Conservation (phyloP, 1,140 invertebrate genomes). For the Pseudomyrmex dendroicus region DNA sequence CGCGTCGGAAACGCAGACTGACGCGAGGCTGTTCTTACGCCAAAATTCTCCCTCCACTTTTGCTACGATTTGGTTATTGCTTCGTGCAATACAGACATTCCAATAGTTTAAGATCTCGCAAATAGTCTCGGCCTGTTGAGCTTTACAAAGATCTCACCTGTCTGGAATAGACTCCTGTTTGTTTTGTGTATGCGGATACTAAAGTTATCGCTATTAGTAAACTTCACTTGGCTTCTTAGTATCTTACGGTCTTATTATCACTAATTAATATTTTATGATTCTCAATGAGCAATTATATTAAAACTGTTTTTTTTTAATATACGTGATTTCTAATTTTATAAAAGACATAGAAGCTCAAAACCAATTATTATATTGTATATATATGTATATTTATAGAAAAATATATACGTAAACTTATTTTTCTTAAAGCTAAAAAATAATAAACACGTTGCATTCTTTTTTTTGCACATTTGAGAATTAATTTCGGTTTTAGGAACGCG, state of each 20-base stretch:
- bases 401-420: too few relatives aligned
- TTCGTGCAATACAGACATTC: constrained; percentile 28
- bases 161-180: background rate
- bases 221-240: too few relatives aligned
- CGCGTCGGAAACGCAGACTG: constrained; percentile 67
- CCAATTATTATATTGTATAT: too few relatives aligned
- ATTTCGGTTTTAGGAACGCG: background rate
- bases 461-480: background rate
- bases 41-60: constrained; percentile 5
- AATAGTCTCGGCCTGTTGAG: background rate
- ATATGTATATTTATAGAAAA: too few relatives aligned
- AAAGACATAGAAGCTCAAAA: too few relatives aligned
- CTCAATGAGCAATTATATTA: too few relatives aligned
- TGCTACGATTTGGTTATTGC: constrained; percentile 64
- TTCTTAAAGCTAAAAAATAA: too few relatives aligned
- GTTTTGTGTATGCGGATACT: background rate
- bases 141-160: constrained; percentile 12
- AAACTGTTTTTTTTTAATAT: too few relatives aligned
- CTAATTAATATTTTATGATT: too few relatives aligned
- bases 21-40: constrained; percentile 54
- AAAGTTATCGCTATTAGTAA: background rate
- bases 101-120: constrained; percentile 52
- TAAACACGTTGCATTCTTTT: too few relatives aligned
- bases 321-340: too few relatives aligned
- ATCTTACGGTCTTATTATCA: too few relatives aligned